These are phyloP conservation scores for Ligdia adustata DNA, from an alignment of 2,888 invertebrate genomes.

Conservation along the genomic window DNA sequence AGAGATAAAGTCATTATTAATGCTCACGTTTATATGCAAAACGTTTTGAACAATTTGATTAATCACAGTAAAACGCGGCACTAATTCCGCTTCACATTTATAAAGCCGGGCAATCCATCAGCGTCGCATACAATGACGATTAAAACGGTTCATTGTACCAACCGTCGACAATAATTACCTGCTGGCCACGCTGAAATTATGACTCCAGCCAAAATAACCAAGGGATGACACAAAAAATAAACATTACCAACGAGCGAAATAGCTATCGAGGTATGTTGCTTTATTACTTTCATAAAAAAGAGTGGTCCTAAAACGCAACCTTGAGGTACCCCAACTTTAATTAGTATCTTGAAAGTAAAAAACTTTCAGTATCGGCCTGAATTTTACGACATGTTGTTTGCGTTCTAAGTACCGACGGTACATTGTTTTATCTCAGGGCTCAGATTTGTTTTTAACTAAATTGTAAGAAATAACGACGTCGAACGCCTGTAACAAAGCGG, in stretches of 20 bases:
- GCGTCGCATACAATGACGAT: conserved; percentile 46
- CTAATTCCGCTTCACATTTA: conserved; percentile 39
- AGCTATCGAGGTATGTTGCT: conserved; percentile 29
- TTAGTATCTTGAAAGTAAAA: conserved; percentile 26
- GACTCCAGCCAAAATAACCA: conserved; percentile 31
- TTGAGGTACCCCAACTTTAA: conserved; percentile 27
- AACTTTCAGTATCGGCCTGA: conserved; percentile 17
- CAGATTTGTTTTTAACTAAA: too few species aligned
- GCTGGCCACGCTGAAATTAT: conserved; percentile 31
- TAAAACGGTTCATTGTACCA: conserved; percentile 46
- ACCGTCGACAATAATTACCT: conserved; percentile 38
- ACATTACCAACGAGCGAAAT: conserved; percentile 23
- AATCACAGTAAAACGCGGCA: conserved; percentile 44
- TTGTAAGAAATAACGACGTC: too few species aligned
- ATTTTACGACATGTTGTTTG: conserved; percentile 15
- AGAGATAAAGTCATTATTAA: conserved; percentile 18
- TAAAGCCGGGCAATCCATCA: conserved; percentile 44
- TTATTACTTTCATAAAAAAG: conserved; percentile 32
- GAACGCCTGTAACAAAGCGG: too few species aligned
- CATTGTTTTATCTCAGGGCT: too few species aligned
- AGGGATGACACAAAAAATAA: conserved; percentile 30
- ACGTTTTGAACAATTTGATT: conserved; percentile 41
- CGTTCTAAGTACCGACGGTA: neutral
- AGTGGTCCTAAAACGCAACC: conserved; percentile 31
- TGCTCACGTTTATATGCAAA: conserved; percentile 20